phyloP scores from a whole-genome alignment of 2,888 invertebrate species.

The Serrognathus titanus region DNA sequence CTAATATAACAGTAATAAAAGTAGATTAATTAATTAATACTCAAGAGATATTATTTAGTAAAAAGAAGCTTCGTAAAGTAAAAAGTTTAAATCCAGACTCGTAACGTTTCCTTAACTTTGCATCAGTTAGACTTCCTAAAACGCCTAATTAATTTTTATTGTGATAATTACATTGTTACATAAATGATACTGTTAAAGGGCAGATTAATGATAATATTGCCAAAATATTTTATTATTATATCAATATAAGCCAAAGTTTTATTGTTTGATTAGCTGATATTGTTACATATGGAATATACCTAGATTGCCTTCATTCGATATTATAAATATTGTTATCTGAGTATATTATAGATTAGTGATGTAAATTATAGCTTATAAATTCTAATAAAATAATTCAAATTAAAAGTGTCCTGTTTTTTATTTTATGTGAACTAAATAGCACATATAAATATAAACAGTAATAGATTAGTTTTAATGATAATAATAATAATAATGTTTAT shows the following conservation, averaged over 20 bases:
- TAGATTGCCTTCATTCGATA: constrained; percentile 38
- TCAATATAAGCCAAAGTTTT: constrained; percentile 18
- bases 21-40: no score
- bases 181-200: constrained; percentile 13
- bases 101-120: neutral
- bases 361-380: constrained; percentile 32
- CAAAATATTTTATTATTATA: constrained; percentile 27
- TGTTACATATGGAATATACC: constrained; percentile 22
- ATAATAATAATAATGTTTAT: no score
- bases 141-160: constrained; percentile 14
- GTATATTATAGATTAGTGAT: constrained; percentile 20
- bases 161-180: constrained; percentile 16
- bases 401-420: neutral
- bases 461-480: no score
- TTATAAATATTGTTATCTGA: constrained; percentile 27
- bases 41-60: no score
- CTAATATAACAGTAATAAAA: no score
- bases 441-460: no score
- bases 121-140: constrained; percentile 14
- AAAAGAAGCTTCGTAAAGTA: no score
- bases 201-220: constrained; percentile 16
- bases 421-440: no score
- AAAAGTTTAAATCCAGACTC: no score
- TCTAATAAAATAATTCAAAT: constrained; percentile 21
- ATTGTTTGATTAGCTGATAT: constrained; percentile 17